Conservation (phyloP, 2,888 invertebrate species). For the Coleophora deauratella region DNA sequence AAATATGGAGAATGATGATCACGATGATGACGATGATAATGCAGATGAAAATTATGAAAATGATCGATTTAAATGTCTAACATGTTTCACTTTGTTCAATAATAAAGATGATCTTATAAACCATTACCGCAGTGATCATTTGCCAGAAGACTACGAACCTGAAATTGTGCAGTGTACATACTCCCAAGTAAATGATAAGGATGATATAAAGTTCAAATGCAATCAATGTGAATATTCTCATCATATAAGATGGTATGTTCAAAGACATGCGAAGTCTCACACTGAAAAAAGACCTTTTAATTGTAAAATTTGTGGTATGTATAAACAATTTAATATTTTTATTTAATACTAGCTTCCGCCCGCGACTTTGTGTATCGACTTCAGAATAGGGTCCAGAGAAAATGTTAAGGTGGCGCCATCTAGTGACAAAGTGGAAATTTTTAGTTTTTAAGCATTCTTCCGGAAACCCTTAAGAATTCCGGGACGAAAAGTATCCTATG, state of each 20-base stretch:
- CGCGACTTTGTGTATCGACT: too few species aligned
- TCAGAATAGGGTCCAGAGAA: too few species aligned
- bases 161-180: conserved; percentile 14
- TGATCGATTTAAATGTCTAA: conserved; percentile 28
- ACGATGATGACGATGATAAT: background rate
- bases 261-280: conserved; percentile 35
- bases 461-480: background rate
- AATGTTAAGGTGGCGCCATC: too few species aligned
- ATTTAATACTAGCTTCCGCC: background rate
- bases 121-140: conserved; percentile 35
- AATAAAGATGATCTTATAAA: conserved; percentile 26
- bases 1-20: conserved; percentile 1
- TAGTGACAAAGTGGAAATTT: too few species aligned
- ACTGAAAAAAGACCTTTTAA: conserved; percentile 36
- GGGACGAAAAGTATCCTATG: background rate
- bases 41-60: conserved; percentile 4
- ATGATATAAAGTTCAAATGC: conserved; percentile 33
- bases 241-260: conserved; percentile 27
- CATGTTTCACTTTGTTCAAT: conserved; percentile 27
- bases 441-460: background rate
- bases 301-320: conserved; percentile 60
- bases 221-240: conserved; percentile 33
- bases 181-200: conserved; percentile 12
- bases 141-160: background rate
- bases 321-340: background rate